Evolutionary conservation across 2,888 invertebrate genomes (phyloP), one percentile per base, ranked within the genome.

Genomic region (Cantharis rustica): DNA sequence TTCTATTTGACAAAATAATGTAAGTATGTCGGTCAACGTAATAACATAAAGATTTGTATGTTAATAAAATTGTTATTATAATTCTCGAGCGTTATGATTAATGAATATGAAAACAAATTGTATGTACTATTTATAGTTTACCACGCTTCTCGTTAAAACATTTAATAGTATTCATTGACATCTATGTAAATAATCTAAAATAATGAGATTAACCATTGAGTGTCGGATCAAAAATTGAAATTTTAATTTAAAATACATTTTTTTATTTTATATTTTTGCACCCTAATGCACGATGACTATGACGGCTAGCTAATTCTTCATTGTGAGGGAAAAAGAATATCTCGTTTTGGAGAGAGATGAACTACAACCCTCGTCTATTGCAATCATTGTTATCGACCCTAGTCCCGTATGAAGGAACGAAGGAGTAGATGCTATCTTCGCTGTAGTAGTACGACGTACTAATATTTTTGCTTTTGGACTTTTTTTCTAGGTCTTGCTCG

Each of bases 311-410:
- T 61, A 16, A 47, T 71, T 76, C 69, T 75, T 73, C 68, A 75
- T 78, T 68, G 73, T 69, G 70, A 16, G 11, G 20, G 66, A 47
- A 75, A 27, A 73, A 62, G 27, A 72, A 74, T 61, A 27, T 61
- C 15, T 62, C 26, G 62, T 62, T 68, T 27, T 70, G 69, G 27
- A 77, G 61, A 15, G 77, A 74, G 77, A 73, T 9, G 23, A 61
- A 71, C 15, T 66, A 66, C 26, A 17, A 69, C 72, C 72, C 72
- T 75, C 74, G 75, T 75, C 72, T 77, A 69, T 75, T 75, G 74
- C 72, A 72, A 77, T 77, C 73, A 73, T 73, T 71, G 73, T 73
- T 77, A 74, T 77, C 74, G 66, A 71, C 71, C 71, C 75, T 64
- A 68, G 20, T 20, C 31, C 71, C 16, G 71, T 71, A 75, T 68